phyloP scores from a whole-genome alignment of 2,888 invertebrate species.

The Cetonia aurata region DNA sequence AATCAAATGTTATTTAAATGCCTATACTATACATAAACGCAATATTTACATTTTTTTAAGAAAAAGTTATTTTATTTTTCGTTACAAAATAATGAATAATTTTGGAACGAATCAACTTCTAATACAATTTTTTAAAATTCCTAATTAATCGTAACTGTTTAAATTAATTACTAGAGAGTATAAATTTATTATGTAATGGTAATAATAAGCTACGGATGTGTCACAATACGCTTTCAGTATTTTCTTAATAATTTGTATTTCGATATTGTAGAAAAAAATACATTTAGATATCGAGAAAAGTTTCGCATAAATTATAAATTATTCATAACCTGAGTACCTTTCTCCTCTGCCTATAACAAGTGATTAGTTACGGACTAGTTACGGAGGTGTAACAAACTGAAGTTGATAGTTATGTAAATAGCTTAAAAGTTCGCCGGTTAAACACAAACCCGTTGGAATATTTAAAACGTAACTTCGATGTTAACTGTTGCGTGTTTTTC shows the following conservation, averaged over 20 bases:
- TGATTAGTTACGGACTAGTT: conserved; percentile 38
- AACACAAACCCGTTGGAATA: conserved; percentile 21
- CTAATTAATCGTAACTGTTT: too few relatives aligned
- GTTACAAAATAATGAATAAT: too few relatives aligned
- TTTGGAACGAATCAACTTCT: too few relatives aligned
- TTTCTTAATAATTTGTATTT: background rate
- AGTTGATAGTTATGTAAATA: conserved; percentile 34
- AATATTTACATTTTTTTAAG: too few relatives aligned
- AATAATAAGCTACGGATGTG: background rate
- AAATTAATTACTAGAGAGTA: too few relatives aligned
- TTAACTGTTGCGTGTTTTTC: conserved; percentile 35
- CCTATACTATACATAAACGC: too few relatives aligned
- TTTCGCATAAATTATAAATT: conserved; percentile 22
- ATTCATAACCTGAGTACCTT: conserved; percentile 32
- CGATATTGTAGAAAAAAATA: conserved; percentile 7
- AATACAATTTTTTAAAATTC: too few relatives aligned
- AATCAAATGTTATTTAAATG: too few relatives aligned
- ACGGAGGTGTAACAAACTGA: conserved; percentile 30
- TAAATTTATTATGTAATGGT: too few relatives aligned
- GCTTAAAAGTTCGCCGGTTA: conserved; percentile 12
- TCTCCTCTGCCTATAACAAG: conserved; percentile 34
- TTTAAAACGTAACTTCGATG: conserved; percentile 20
- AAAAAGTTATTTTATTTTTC: too few relatives aligned
- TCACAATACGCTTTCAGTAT: conserved; percentile 9
- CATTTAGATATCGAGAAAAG: conserved; percentile 1